Evolutionary conservation across 2,113 vertebrate species (phyloP).

Genomic region (Pimephales promelas): DNA sequence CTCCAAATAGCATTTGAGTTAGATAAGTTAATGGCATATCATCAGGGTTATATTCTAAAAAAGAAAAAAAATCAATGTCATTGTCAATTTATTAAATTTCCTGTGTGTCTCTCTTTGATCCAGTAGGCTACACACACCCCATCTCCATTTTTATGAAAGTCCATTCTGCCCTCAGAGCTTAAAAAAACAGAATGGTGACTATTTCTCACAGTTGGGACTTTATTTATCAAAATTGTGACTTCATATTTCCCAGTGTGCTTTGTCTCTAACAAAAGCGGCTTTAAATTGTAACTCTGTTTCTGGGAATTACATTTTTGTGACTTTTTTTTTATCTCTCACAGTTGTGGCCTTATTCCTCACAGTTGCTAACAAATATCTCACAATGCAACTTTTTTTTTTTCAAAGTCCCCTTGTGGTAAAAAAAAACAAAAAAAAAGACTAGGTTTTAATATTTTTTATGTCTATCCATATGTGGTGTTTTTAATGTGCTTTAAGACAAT

Average conservation of each 20-base stretch:
- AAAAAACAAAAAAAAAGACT: too few relatives aligned
- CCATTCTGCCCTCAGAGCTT: not conserved
- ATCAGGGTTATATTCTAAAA: slow-evolving; percentile 1
- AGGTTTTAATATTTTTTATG: too few relatives aligned
- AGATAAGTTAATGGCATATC: not conserved
- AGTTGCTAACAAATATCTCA: not conserved
- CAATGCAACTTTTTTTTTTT: not conserved
- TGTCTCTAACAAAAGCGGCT: not conserved
- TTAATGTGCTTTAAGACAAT: too few relatives aligned
- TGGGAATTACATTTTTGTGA: not conserved
- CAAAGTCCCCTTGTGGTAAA: too few relatives aligned
- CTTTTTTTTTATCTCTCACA: not conserved
- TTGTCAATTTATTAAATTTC: not conserved
- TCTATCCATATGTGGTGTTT: too few relatives aligned
- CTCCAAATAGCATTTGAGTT: not conserved
- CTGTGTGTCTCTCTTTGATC: not conserved
- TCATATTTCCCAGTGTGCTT: too few relatives aligned
- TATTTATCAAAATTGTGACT: not conserved
- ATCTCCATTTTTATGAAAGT: not conserved
- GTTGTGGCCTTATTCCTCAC: too few relatives aligned
- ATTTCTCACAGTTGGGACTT: not conserved
- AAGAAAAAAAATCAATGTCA: not conserved
- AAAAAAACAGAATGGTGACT: not conserved
- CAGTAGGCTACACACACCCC: not conserved
- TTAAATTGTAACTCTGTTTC: not conserved